Evolutionary conservation across 2,888 invertebrate species (phyloP).

Genomic region (Crioceris asparagi): DNA sequence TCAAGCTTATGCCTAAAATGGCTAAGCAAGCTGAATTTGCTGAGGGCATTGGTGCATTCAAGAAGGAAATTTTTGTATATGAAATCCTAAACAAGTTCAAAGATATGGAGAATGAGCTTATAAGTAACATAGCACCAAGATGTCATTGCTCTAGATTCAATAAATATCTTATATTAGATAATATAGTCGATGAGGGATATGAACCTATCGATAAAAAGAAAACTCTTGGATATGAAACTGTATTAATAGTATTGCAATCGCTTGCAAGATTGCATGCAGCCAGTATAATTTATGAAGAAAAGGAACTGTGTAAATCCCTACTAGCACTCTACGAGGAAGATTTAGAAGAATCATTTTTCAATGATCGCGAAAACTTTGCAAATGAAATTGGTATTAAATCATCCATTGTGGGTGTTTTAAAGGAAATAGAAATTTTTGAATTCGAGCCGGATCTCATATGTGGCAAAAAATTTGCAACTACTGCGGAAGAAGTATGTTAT

Average conservation of each 20-base stretch:
- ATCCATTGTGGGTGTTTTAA: constrained; percentile 25
- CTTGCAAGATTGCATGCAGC: constrained; percentile 34
- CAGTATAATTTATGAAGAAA: constrained; percentile 31
- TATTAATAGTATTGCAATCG: constrained; percentile 25
- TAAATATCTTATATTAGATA: constrained; percentile 35
- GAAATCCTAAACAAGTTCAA: constrained; percentile 20
- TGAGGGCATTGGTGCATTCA: constrained; percentile 24
- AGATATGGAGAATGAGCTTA: constrained; percentile 15
- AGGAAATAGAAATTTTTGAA: constrained; percentile 25
- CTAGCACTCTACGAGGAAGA: constrained; percentile 18
- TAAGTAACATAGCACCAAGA: constrained; percentile 27
- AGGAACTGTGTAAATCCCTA: constrained; percentile 16
- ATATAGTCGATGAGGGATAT: constrained; percentile 31
- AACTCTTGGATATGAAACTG: constrained; percentile 24
- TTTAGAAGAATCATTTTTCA: constrained; percentile 23
- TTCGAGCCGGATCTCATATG: constrained; percentile 22
- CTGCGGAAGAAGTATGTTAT: constrained; percentile 18
- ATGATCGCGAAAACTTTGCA: constrained; percentile 19
- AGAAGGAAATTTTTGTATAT: constrained; percentile 26
- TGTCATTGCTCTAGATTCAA: constrained; percentile 30
- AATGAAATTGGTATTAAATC: constrained; percentile 23
- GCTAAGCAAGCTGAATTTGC: constrained; percentile 23
- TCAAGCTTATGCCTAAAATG: constrained; percentile 26
- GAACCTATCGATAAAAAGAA: constrained; percentile 21
- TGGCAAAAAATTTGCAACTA: constrained; percentile 22